A percentile compares a stretch with the other conserved stretches of the same genome.
These are phyloP conservation scores for Odobenus rosmarus DNA, from an alignment of 2,113 vertebrate species.

Conservation along the genomic window DNA sequence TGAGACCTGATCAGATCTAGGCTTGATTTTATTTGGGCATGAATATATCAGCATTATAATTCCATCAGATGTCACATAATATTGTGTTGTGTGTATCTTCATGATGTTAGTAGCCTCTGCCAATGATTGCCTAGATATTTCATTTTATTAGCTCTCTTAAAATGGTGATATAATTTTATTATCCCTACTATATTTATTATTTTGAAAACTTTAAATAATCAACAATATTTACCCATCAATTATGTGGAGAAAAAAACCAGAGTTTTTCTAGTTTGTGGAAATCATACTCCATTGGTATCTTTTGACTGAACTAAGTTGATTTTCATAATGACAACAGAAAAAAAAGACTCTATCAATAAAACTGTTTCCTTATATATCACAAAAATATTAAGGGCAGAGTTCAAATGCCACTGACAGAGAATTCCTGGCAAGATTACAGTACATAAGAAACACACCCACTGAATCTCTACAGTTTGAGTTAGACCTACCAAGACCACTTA, in stretches of 20 bases:
- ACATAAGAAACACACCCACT: not conserved
- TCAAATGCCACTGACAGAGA: slow-evolving; percentile 8
- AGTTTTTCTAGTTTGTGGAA: not conserved
- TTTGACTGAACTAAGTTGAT: not conserved
- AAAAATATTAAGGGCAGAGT: not conserved
- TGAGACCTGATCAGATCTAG: not conserved
- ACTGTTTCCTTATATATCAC: not conserved
- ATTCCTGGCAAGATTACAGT: not conserved
- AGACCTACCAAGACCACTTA: slow-evolving; percentile 18
- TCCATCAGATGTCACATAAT: not conserved
- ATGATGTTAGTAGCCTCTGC: not conserved
- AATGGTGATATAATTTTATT: not conserved
- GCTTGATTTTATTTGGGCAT: not conserved
- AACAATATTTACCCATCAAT: not conserved
- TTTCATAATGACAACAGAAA: not conserved
- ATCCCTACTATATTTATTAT: not conserved
- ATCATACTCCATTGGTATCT: not conserved
- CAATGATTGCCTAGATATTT: not conserved
- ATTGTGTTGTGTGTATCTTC: not conserved
- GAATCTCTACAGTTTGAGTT: slow-evolving; percentile 25
- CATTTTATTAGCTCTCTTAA: not conserved
- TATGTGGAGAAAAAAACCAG: not conserved
- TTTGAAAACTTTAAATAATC: slow-evolving; percentile 5
- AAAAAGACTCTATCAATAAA: not conserved
- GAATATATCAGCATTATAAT: not conserved